Percentiles rank a stretch among this genome's conserved stretches.
Conservation (phyloP, 1,140 invertebrate species). For the Dryas iulia region DNA sequence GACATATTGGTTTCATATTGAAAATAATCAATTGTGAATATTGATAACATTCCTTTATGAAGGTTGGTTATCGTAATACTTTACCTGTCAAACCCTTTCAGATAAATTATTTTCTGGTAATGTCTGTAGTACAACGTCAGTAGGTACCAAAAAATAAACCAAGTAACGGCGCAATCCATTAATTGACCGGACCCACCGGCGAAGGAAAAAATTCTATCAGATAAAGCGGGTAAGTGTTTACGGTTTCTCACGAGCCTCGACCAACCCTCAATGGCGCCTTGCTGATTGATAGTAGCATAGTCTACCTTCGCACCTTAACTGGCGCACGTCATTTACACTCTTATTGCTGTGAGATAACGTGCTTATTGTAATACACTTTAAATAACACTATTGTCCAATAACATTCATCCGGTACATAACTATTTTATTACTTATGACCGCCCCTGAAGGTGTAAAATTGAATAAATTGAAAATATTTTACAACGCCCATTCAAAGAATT, state of each 20-base stretch:
- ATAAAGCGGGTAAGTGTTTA: slow-evolving; percentile 79
- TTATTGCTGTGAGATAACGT: slow-evolving; percentile 31
- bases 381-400: slow-evolving; percentile 24
- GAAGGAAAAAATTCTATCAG: slow-evolving; percentile 73
- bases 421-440: slow-evolving; percentile 38
- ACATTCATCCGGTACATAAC: neutral
- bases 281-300: slow-evolving; percentile 75
- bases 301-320: slow-evolving; percentile 58
- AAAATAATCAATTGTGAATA: slow-evolving; percentile 32
- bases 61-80: slow-evolving; percentile 57
- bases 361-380: slow-evolving; percentile 14
- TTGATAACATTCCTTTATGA: slow-evolving; percentile 37
- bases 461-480: slow-evolving; percentile 19
- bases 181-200: slow-evolving; percentile 74
- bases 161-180: slow-evolving; percentile 78
- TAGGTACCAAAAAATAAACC: slow-evolving; percentile 71
- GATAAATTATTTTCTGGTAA: slow-evolving; percentile 71
- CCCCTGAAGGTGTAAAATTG: slow-evolving; percentile 28
- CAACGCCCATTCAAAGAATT: slow-evolving; percentile 75
- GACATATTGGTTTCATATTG: slow-evolving; percentile 1
- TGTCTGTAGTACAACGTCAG: slow-evolving; percentile 52
- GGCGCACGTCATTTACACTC: slow-evolving; percentile 36
- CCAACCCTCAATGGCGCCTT: slow-evolving; percentile 78
- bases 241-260: slow-evolving; percentile 74
- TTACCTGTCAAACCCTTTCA: slow-evolving; percentile 67